Base-by-base conservation (phyloP, 2,113 vertebrate species). In the Rattus rattus region DNA sequence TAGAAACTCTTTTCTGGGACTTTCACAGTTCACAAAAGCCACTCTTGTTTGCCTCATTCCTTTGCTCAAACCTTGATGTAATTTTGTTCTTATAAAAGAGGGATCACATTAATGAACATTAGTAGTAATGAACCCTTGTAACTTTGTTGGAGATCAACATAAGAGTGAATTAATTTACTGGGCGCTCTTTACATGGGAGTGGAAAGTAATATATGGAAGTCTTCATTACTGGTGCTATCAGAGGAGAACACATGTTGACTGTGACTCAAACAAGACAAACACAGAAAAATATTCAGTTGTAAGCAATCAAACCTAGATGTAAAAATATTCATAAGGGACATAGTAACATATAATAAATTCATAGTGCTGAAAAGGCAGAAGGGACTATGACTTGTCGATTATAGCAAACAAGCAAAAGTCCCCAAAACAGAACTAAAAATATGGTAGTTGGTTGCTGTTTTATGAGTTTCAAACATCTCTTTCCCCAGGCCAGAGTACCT, bases 191-290 rank as follows among this genome's bases (percentile, higher is more conserved):
- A 30, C 2, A 2, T 16, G 1, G 5, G 16, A 52, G 28, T 36
- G 54, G 28, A 47, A 2, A 10, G 20, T 5, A 69, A 24, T 14
- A 20, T 0, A 11, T 2, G 7, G 19, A 19, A 91, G 6, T 0
- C 28, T 86, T 84, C 19, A 16, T 81, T 43, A 22, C 7, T 69
- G 22, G 28, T 12, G 69, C 69, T n/a, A 1, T 20, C 69, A 54
- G 24, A 33, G 39, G 12, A 87, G 4, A 70, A 52, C 16, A 80
- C 47, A 24, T 4, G 7, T 8, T n/a, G 39, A 56, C 12, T 43
- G 7, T 52, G 13, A 39, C n/a, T 22, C 84, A 72, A 54, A 7
- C 8, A 70, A 17, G 13, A 4, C 65, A 70, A 36, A 36, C 39
- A 33, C 22, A 80, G 7, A 65, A 28, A 9, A 94, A 3, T 67